Conservation (phyloP, 2,888 invertebrate genomes). For the Lycaena phlaeas region DNA sequence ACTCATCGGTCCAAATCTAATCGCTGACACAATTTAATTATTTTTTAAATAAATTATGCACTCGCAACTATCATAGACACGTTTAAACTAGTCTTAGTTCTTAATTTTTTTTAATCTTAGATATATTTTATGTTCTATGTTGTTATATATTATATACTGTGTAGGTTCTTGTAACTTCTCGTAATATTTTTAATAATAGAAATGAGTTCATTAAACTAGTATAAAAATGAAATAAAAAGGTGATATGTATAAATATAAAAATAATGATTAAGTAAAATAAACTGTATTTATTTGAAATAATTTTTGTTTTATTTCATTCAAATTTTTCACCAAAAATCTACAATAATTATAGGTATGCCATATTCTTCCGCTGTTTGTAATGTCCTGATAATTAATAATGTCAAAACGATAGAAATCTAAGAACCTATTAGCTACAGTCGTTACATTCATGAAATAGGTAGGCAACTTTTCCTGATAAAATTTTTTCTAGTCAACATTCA, state of each 20-base stretch:
- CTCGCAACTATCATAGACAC: slow-evolving; percentile 10
- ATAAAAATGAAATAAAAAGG: slow-evolving; percentile 5
- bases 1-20: no score
- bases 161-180: not conserved
- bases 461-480: no score
- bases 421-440: no score
- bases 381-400: no score
- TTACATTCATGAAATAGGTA: no score
- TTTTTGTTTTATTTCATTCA: slow-evolving; percentile 4
- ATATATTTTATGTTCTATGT: not conserved
- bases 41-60: no score
- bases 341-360: no score
- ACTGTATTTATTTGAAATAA: slow-evolving; percentile 5
- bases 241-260: slow-evolving; percentile 9
- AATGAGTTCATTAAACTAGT: slow-evolving; percentile 2
- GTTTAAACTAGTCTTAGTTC: slow-evolving; percentile 33
- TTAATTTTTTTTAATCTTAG: slow-evolving; percentile 5
- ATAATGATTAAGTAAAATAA: not conserved
- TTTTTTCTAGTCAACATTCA: no score
- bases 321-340: no score
- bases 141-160: not conserved
- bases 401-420: no score
- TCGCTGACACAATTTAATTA: no score
- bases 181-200: not conserved
- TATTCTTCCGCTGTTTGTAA: no score